phyloP scores from a whole-genome alignment of 2,113 vertebrate species.

The Chunga burmeisteri region DNA sequence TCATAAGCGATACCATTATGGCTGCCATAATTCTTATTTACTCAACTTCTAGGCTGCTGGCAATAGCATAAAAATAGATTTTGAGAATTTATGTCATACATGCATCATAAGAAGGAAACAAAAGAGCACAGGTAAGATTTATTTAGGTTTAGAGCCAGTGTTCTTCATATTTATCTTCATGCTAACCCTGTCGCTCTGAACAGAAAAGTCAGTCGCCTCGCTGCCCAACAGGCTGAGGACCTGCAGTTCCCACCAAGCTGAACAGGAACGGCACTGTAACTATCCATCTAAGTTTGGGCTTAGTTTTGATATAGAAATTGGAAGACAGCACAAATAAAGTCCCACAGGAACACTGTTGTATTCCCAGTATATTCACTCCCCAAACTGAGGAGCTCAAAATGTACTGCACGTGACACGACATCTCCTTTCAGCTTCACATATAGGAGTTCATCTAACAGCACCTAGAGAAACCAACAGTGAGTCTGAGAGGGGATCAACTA shows the following conservation, averaged over 20 bases:
- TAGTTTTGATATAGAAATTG: neutral
- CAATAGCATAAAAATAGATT: constrained; percentile 77
- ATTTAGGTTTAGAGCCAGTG: constrained; percentile 13
- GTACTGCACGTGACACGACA: neutral
- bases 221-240: neutral
- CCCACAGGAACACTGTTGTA: neutral
- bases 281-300: neutral
- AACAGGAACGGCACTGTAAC: neutral
- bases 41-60: constrained; percentile 73
- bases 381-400: neutral
- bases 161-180: constrained; percentile 51
- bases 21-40: constrained; percentile 77
- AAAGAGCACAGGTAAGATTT: constrained; percentile 67
- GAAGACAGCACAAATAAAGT: neutral
- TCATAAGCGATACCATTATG: constrained; percentile 75
- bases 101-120: constrained; percentile 68
- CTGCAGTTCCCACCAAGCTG: neutral
- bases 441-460: neutral
- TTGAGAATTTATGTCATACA: constrained; percentile 78
- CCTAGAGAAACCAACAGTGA: neutral
- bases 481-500: neutral
- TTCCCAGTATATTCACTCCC: neutral
- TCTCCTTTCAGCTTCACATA: neutral
- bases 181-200: neutral
- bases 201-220: neutral